These are phyloP conservation scores for Diarsia mendica DNA, from an alignment of 2,888 invertebrate genomes.

Conservation along the genomic window DNA sequence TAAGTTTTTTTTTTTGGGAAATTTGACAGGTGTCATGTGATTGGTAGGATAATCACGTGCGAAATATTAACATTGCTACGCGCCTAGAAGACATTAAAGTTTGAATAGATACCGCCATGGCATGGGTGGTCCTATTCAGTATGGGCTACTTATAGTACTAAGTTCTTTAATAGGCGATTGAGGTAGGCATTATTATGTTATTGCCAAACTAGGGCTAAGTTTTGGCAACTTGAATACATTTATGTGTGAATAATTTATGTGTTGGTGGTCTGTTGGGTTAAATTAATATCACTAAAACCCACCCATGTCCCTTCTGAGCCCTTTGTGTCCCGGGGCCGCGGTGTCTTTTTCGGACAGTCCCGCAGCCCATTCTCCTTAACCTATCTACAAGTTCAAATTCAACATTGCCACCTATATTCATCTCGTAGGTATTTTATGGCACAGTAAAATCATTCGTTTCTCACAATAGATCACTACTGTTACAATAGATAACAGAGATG, in stretches of 20 bases:
- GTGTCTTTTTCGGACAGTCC: too few relatives aligned
- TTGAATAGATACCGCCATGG: constrained; percentile 38
- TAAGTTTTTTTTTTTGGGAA: constrained; percentile 17
- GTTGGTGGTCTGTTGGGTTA: neutral
- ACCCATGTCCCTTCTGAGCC: too few relatives aligned
- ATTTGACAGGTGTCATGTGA: constrained; percentile 23
- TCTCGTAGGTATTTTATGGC: too few relatives aligned
- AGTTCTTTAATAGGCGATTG: constrained; percentile 27
- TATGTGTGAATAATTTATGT: too few relatives aligned
- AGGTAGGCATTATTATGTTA: constrained; percentile 24
- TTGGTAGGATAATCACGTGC: constrained; percentile 59
- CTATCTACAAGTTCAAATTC: constrained; percentile 24
- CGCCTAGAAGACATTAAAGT: constrained; percentile 43
- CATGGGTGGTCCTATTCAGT: constrained; percentile 59
- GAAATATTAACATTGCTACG: constrained; percentile 48
- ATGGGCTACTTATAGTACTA: constrained; percentile 8
- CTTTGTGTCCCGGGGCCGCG: too few relatives aligned
- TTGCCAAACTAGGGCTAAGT: neutral
- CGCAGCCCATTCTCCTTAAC: neutral
- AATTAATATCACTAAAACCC: too few relatives aligned
- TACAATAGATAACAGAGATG: constrained; percentile 41
- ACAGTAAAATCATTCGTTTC: constrained; percentile 50
- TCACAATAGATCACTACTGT: constrained; percentile 41
- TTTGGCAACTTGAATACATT: constrained; percentile 1
- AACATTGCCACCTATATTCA: too few relatives aligned